Percentiles rank a stretch among this genome's conserved stretches.
phyloP scores from a whole-genome alignment of 53 echinoderm and acorn worm genomes.

The Holothuria scabra region DNA sequence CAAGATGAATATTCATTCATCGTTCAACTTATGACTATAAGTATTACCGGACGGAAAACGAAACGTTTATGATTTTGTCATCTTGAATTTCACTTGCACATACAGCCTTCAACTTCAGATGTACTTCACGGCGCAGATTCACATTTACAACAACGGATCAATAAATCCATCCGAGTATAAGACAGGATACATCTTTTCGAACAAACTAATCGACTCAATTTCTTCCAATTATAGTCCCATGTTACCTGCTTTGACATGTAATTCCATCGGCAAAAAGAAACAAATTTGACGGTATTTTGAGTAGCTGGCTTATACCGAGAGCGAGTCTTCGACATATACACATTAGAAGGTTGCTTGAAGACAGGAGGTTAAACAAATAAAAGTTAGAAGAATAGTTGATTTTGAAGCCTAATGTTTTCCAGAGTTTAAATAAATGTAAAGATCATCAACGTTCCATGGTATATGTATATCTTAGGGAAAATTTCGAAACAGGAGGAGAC shows the following conservation, averaged over 20 bases:
- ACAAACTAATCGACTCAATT: conserved; percentile 24
- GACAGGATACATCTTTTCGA: conserved; percentile 29
- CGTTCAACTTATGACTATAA: too few relatives aligned
- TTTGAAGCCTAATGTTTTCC: too few relatives aligned
- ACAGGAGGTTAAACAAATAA: too few relatives aligned
- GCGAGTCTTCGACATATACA: conserved; percentile 5
- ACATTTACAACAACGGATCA: neutral
- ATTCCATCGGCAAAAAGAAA: conserved; percentile 13
- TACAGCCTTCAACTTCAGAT: conserved; percentile 16
- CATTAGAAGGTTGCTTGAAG: neutral
- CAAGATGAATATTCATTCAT: too few relatives aligned
- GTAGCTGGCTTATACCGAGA: neutral
- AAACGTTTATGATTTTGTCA: too few relatives aligned
- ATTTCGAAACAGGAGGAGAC: too few relatives aligned
- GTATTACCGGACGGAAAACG: too few relatives aligned
- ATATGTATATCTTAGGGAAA: too few relatives aligned
- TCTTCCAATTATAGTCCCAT: conserved; percentile 39
- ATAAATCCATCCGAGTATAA: conserved; percentile 33
- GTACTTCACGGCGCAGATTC: neutral
- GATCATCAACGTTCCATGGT: too few relatives aligned
- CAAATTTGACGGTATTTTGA: neutral
- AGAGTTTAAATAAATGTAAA: too few relatives aligned
- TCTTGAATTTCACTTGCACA: too few relatives aligned
- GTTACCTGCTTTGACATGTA: conserved; percentile 27
- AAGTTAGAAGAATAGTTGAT: too few relatives aligned